phyloP scores from a whole-genome alignment of 2,797 vertebrate species.

The Neomorphus geoffroyi region DNA sequence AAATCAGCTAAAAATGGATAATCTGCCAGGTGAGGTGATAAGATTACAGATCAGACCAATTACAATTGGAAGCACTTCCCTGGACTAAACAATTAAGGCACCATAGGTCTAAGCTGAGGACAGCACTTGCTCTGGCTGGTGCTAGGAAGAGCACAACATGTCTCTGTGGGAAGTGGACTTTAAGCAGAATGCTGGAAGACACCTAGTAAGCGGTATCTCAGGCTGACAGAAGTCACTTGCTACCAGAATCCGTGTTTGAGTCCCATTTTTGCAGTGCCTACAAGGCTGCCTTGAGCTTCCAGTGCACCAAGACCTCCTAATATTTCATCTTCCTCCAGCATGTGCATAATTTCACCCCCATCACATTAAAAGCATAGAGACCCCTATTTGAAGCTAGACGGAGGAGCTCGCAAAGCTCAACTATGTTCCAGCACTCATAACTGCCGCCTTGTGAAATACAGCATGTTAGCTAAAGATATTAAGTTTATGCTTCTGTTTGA shows the following conservation, averaged over 20 bases:
- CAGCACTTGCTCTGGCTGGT: not conserved
- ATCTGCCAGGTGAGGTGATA: not conserved
- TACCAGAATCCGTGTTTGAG: fast-evolving
- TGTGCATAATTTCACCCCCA: not conserved
- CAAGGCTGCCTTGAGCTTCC: not conserved
- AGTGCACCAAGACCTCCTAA: not conserved
- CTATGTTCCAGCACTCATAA: not conserved
- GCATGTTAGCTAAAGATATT: not conserved
- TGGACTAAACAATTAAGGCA: not conserved
- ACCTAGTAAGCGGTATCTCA: not conserved
- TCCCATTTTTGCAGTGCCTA: not conserved
- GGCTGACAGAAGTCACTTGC: not conserved
- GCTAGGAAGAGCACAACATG: not conserved
- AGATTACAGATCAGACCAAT: conserved; percentile 37
- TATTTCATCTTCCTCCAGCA: not conserved
- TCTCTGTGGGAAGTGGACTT: fast-evolving
- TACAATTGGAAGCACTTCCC: not conserved
- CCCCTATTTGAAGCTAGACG: fast-evolving
- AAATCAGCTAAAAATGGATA: conserved; percentile 47
- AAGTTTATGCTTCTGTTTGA: not conserved
- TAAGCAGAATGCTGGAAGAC: not conserved
- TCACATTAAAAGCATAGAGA: not conserved
- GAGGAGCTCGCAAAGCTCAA: not conserved
- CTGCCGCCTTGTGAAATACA: not conserved
- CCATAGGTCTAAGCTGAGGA: not conserved